Evolutionary conservation across 2,888 invertebrate species (phyloP), one percentile per base, ranked within the genome.

Genomic region (Gasteruption jaculator): DNA sequence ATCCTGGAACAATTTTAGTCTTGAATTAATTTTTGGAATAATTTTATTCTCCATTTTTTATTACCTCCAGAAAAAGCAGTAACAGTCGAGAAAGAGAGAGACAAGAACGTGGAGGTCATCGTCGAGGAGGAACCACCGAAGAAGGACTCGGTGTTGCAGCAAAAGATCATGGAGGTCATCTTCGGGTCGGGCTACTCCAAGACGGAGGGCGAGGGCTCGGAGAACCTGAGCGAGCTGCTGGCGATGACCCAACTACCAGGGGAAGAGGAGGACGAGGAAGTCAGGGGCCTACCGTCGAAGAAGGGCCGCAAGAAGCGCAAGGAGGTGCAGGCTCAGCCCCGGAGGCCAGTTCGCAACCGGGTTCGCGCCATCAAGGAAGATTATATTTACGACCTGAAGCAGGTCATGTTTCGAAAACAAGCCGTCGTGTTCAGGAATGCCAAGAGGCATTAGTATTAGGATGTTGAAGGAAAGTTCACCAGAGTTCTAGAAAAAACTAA

Each of bases 331-430:
- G 14, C 31, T 25, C 31, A 53, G 15, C 63, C 71, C n/a, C 68
- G 74, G 35, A 73, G 82, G 49, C 83, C 84, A 2, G 76, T 81
- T 10, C 75, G 85, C 25, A 82, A 82, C 63, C 79, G 80, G 48
- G 74, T 80, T 1, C 83, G 80, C 64, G 77, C 77, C 6, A 76
- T 80, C 49, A 77, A 80, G 59, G 81, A 80, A 58, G 85, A 86
- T 69, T 85, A 85, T 62, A 80, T 85, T 52, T 85, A 85, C 58
- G 85, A 85, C 70, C 70, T 83, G 49, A 79, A 80, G 21, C 63
- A 63, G 25, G 58, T 63, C 1, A 35, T 48, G 0, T 32, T 46
- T 25, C 45, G 48, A 2, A 51, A 50, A 19, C 52, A 54, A 22
- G 16, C 37, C 3, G 38, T 43, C 12, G 24, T 40, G 16, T 44